These are phyloP conservation scores for Polypterus senegalus DNA, from an alignment of 2,113 vertebrate species.

Conservation along the genomic window DNA sequence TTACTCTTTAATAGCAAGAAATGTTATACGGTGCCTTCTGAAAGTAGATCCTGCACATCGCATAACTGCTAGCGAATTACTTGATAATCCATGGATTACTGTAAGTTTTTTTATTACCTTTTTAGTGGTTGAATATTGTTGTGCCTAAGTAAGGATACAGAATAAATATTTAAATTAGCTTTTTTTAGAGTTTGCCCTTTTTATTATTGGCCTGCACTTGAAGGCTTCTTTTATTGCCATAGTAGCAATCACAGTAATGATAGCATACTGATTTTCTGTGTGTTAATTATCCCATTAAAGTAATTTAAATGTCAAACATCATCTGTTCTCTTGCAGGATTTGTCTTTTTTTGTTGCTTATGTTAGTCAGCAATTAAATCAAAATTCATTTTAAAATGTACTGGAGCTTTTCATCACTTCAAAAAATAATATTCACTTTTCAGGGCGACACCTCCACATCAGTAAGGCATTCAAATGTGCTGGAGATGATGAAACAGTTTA, in stretches of 20 bases:
- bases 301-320: too few relatives aligned
- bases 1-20: conserved; percentile 47
- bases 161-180: conserved; percentile 1
- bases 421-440: conserved; percentile 1
- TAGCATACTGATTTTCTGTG: too few relatives aligned
- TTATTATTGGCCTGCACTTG: too few relatives aligned
- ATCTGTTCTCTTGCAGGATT: too few relatives aligned
- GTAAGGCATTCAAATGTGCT: conserved; percentile 52
- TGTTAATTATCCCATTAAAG: too few relatives aligned
- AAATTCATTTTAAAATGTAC: too few relatives aligned
- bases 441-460: conserved; percentile 53
- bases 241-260: too few relatives aligned
- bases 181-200: too few relatives aligned
- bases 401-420: too few relatives aligned
- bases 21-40: conserved; percentile 49
- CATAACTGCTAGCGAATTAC: conserved; percentile 57
- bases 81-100: conserved; percentile 58
- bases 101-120: conserved; percentile 31
- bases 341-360: too few relatives aligned
- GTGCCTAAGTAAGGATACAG: conserved; percentile 11
- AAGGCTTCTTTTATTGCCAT: too few relatives aligned
- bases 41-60: conserved; percentile 59
- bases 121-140: conserved; percentile 3
- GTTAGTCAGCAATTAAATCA: too few relatives aligned
- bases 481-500: conserved; percentile 64